Evolutionary conservation across 1,140 invertebrate species (phyloP).

Genomic region (Papilio dardanus): DNA sequence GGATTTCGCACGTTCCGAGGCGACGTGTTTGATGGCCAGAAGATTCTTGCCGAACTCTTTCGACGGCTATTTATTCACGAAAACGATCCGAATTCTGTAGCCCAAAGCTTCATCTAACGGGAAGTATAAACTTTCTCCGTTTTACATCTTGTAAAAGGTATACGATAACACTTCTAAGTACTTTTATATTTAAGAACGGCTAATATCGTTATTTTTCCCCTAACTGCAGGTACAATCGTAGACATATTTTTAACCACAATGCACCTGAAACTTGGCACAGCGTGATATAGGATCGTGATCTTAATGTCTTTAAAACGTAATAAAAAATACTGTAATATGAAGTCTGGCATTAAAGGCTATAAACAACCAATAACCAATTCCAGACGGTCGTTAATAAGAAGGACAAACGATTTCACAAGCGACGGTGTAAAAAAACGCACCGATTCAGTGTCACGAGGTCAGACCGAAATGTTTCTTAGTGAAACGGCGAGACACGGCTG

Average conservation of each 20-base stretch:
- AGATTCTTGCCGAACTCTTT: constrained; percentile 78
- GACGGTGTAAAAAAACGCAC: constrained; percentile 39
- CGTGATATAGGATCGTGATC: constrained; percentile 1
- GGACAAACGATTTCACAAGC: constrained; percentile 50
- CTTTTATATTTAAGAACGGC: neutral
- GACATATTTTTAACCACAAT: neutral
- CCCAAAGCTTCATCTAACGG: neutral
- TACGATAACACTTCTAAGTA: neutral
- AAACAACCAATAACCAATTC: constrained; percentile 24
- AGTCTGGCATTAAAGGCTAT: constrained; percentile 5
- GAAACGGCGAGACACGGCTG: constrained; percentile 52
- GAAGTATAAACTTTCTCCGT: neutral
- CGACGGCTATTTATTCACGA: constrained; percentile 63
- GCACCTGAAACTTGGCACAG: neutral
- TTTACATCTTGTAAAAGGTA: neutral
- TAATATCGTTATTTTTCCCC: neutral
- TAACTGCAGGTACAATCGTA: neutral
- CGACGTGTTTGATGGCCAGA: constrained; percentile 76
- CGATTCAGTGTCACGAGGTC: constrained; percentile 68
- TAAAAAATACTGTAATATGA: constrained; percentile 18
- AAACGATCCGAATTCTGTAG: neutral
- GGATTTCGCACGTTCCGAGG: constrained; percentile 75
- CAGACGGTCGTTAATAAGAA: constrained; percentile 34
- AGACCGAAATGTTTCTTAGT: constrained; percentile 63
- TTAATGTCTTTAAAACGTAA: neutral